Evolutionary conservation across 2,113 vertebrate species (phyloP), one percentile per base, ranked within the genome.

Genomic region (Mugil cephalus): DNA sequence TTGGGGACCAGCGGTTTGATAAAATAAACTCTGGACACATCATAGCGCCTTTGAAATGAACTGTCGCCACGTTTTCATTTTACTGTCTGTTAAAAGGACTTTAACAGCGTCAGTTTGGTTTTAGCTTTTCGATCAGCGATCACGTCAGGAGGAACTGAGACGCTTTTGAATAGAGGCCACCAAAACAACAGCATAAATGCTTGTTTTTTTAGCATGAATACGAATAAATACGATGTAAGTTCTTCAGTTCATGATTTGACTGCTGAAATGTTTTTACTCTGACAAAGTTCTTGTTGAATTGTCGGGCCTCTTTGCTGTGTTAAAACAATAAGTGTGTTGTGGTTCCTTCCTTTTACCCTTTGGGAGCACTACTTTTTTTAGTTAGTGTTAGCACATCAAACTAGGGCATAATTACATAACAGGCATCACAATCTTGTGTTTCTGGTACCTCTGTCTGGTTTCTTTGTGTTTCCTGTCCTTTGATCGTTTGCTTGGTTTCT

Each of bases 41-140:
- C 45, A 78, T 7, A 52, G 4, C 21, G 19, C 59, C 17, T 48
- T 65, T 63, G 12, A 81, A 76, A 69, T 58, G 7, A 40, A 46
- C 18, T 0, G 17, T 38, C 39, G 17, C 14, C 17, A 34, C 3
- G 4, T 46, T 46, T 36, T 7, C 2, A 4, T 47, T 18, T 30
- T 30, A 21, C 38, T 34, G 6, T 58, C 56, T 21, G 13, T 54
- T 50, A 6, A 51, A 79, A 72, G 34, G 8, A 35, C 4, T n/a
- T 14, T 40, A 61, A 77, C 18, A 46, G 52, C 61, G 65, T 35
- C 60, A 12, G 60, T 64, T 64, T 60, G 10, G 48, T 47, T 47
- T 13, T 6, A 43, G 21, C 19, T 52, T 70, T 74, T n/a, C n/a
- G n/a, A n/a, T n/a, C n/a, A n/a, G n/a, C n/a, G n/a, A n/a, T n/a